Evolutionary conservation across 2,113 vertebrate genomes (phyloP).

Genomic region (Carassius gibelio): DNA sequence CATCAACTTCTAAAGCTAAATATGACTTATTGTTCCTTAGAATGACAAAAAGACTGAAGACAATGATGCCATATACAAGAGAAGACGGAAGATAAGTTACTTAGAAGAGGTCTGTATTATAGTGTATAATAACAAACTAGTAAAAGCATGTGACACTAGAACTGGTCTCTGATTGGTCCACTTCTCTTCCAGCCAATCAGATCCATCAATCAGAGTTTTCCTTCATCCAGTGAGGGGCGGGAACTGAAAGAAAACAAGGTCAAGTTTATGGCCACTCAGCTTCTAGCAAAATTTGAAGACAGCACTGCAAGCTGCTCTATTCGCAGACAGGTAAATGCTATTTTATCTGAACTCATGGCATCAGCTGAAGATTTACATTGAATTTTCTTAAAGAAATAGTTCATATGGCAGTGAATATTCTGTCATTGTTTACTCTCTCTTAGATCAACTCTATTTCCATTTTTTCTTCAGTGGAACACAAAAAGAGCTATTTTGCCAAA

Average conservation of each 20-base stretch:
- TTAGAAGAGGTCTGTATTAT: conserved; percentile 84
- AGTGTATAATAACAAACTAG: background rate
- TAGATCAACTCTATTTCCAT: no score
- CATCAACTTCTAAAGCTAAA: background rate
- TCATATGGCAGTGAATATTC: background rate
- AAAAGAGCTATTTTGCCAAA: no score
- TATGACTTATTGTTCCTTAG: conserved; percentile 63
- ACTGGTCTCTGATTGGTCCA: conserved; percentile 19
- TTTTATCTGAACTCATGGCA: background rate
- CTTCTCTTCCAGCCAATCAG: conserved; percentile 73
- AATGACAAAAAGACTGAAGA: conserved; percentile 83
- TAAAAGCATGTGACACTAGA: background rate
- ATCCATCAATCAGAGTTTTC: conserved; percentile 70
- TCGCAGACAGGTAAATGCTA: conserved; percentile 80
- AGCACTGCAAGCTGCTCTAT: conserved; percentile 73
- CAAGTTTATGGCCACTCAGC: conserved; percentile 90
- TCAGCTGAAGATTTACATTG: background rate
- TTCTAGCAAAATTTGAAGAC: conserved; percentile 93
- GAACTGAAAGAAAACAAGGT: conserved; percentile 89
- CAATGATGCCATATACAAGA: conserved; percentile 84
- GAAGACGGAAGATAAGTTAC: conserved; percentile 82
- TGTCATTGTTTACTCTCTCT: background rate
- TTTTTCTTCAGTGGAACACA: no score
- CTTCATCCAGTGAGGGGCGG: conserved; percentile 63
- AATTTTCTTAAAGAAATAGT: background rate